Base-by-base conservation (phyloP, 2,888 invertebrate genomes). In the Lycocerus yunnanus region DNA sequence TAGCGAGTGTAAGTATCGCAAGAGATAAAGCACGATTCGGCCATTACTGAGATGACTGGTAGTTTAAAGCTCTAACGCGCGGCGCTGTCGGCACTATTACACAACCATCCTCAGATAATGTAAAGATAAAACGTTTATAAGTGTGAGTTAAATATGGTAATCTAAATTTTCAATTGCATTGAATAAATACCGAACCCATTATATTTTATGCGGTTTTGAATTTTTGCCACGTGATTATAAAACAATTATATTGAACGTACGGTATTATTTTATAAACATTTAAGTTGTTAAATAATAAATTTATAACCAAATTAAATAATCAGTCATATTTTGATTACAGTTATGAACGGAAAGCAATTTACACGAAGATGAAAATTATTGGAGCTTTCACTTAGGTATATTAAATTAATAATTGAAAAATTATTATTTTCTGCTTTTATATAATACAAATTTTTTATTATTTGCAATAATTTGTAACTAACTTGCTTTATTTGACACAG, bases 21-120 rank as follows among this genome's bases (percentile, higher is more conserved):
- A 74, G 80, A 84, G 85, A 85, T 85, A 85, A 85, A 84, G 85
- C 85, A 85, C 85, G 85, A 83, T 83, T 80, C 80, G 78, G 78
- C 85, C 83, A 84, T 85, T 85, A 84, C 80, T 78, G 81, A 83
- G 84, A 84, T 84, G 83, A 84, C 82, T 83, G 80, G 83, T 82
- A 81, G 83, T 82, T 83, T 80, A 76, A 74, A 80, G 80, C 75
- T 75, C 77, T 75, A 78, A 82, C 81, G 79, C 78, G 70, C 72
- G 77, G 78, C 78, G 80, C 80, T 78, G 78, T 74, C 79, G 80
- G 80, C 80, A 78, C 79, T 79, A 79, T 82, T 82, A 80, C 80
- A 78, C 79, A 82, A 82, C 80, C 61, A 78, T 72, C 78, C 74
- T 72, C 76, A 77, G 81, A 78, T 80, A 80, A 80, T 78, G 77